Conservation (phyloP, 1,140 invertebrate genomes). For the Drosophila setifemur region DNA sequence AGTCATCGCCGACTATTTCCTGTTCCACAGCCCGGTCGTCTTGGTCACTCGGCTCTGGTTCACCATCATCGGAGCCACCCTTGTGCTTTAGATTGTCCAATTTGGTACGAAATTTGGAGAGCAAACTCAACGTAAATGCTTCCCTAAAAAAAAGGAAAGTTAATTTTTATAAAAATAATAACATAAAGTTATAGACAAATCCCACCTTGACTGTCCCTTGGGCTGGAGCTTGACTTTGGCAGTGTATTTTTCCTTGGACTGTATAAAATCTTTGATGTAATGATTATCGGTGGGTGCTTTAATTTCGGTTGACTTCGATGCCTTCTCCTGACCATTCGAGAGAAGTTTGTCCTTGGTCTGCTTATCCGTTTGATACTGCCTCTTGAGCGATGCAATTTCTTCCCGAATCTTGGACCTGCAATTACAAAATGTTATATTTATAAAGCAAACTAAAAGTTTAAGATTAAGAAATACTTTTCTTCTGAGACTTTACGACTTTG, state of each 20-base stretch:
- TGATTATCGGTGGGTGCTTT: conserved; percentile 77
- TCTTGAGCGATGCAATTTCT: conserved; percentile 89
- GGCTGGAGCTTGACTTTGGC: conserved; percentile 86
- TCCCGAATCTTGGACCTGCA: conserved; percentile 89
- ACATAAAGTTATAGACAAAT: neutral
- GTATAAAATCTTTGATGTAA: conserved; percentile 87
- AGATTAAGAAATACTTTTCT: conserved; percentile 85
- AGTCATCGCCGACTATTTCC: conserved; percentile 84
- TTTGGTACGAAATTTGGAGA: conserved; percentile 93
- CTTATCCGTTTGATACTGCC: conserved; percentile 87
- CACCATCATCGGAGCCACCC: conserved; percentile 66
- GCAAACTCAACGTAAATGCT: conserved; percentile 88
- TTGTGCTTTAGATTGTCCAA: conserved; percentile 87
- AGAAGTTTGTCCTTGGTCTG: conserved; percentile 81
- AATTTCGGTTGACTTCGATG: conserved; percentile 68
- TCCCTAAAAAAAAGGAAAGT: conserved; percentile 83
- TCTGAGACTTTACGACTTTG: conserved; percentile 86
- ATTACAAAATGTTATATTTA: conserved; percentile 17
- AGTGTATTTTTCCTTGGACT: conserved; percentile 91
- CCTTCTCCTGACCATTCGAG: conserved; percentile 79
- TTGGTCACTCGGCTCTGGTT: conserved; percentile 8
- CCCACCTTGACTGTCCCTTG: conserved; percentile 86
- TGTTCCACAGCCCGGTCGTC: conserved; percentile 77
- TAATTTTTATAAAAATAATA: neutral
- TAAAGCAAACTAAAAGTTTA: neutral